These are phyloP conservation scores for Eptatretus burgeri DNA, from an alignment of 2,113 vertebrate genomes.

Conservation along the genomic window DNA sequence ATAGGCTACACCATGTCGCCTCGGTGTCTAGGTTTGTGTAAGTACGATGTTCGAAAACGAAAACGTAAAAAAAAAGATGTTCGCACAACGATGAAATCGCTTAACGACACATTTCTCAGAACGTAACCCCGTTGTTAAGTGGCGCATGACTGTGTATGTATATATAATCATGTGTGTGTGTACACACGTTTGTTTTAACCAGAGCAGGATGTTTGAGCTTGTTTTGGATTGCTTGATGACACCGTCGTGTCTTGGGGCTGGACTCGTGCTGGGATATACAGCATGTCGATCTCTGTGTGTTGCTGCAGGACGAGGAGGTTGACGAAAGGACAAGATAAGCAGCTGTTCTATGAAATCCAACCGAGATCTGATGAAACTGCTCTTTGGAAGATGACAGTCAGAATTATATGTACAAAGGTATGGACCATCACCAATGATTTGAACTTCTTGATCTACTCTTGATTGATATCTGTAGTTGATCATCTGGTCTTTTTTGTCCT, in stretches of 20 bases:
- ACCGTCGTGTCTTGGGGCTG: too few relatives aligned
- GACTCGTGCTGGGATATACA: too few relatives aligned
- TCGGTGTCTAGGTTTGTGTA: too few relatives aligned
- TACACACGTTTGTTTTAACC: neutral
- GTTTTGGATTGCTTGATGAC: neutral
- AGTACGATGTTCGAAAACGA: too few relatives aligned
- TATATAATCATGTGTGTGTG: neutral
- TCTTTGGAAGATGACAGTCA: slow-evolving; percentile 69
- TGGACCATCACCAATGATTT: slow-evolving; percentile 11
- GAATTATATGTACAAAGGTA: slow-evolving; percentile 80
- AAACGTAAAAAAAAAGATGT: neutral
- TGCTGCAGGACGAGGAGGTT: slow-evolving; percentile 18
- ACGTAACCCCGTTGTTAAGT: too few relatives aligned
- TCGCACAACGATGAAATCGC: too few relatives aligned
- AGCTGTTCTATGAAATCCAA: slow-evolving; percentile 76
- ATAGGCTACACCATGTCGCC: too few relatives aligned
- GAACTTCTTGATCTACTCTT: neutral
- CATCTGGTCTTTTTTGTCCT: slow-evolving; percentile 8
- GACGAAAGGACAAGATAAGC: slow-evolving; percentile 57
- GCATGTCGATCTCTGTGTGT: neutral
- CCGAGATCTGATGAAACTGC: slow-evolving; percentile 69
- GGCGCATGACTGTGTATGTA: too few relatives aligned
- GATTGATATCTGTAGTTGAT: slow-evolving; percentile 1
- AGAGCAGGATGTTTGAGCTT: neutral
- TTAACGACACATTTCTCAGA: too few relatives aligned